These are phyloP conservation scores for Tribolium castaneum DNA, from an alignment of 1,140 invertebrate genomes.

Conservation along the genomic window DNA sequence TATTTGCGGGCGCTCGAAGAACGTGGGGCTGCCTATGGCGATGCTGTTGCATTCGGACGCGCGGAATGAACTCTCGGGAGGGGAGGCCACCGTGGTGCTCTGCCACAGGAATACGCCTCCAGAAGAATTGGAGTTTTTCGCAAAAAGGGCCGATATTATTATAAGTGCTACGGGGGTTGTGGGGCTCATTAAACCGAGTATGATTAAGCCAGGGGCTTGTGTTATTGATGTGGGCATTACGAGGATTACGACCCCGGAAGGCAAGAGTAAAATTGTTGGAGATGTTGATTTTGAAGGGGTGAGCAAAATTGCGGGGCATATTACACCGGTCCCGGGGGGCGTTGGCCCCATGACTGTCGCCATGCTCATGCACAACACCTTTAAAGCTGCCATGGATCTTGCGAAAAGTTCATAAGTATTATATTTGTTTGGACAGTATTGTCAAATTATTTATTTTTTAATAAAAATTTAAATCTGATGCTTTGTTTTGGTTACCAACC, in stretches of 20 bases:
- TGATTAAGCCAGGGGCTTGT: constrained; percentile 89
- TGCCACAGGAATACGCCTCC: constrained; percentile 88
- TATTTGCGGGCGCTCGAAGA: constrained; percentile 88
- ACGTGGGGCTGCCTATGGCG: constrained; percentile 89
- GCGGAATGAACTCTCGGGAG: constrained; percentile 64
- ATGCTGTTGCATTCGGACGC: constrained; percentile 81
- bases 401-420: constrained; percentile 18
- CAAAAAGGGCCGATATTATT: constrained; percentile 83
- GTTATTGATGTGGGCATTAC: constrained; percentile 91
- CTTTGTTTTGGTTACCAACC: no score
- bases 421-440: constrained; percentile 26
- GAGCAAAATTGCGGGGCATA: constrained; percentile 79
- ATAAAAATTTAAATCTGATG: neutral
- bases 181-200: constrained; percentile 82
- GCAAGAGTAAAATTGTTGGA: constrained; percentile 82
- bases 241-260: constrained; percentile 72
- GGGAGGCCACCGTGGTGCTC: constrained; percentile 88
- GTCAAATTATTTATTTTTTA: constrained; percentile 20
- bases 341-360: constrained; percentile 92
- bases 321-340: constrained; percentile 89
- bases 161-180: constrained; percentile 85
- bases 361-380: constrained; percentile 89
- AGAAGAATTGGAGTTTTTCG: constrained; percentile 76
- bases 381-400: constrained; percentile 73
- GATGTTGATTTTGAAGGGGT: constrained; percentile 89